These are phyloP conservation scores for Drosophila cognata DNA, from an alignment of 2,888 invertebrate species.

Conservation along the genomic window DNA sequence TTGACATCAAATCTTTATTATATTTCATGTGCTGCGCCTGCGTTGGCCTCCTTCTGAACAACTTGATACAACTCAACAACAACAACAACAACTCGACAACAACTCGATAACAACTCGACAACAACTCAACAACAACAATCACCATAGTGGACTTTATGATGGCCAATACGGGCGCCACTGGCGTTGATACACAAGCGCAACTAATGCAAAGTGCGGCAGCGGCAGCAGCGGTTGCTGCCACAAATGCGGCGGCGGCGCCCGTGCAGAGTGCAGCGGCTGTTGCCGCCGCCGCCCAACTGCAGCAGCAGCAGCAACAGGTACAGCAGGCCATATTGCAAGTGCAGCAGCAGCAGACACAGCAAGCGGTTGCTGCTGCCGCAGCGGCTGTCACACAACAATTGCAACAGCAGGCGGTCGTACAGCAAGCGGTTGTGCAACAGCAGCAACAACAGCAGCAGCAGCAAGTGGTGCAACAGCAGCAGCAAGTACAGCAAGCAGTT, in stretches of 20 bases:
- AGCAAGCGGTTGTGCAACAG: conserved; percentile 68
- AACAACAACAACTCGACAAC: conserved; percentile 15
- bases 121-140: conserved; percentile 20
- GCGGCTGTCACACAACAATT: conserved; percentile 80
- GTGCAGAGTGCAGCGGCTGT: conserved; percentile 79
- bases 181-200: conserved; percentile 81
- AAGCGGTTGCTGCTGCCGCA: conserved; percentile 79
- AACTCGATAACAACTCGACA: conserved; percentile 14
- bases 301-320: conserved; percentile 83
- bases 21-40: conserved; percentile 64
- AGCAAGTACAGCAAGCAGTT: conserved; percentile 80
- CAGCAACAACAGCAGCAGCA: conserved; percentile 70
- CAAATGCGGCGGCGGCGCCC: conserved; percentile 75
- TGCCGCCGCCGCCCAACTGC: conserved; percentile 79
- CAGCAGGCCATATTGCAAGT: conserved; percentile 84
- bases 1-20: conserved; percentile 70
- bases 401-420: conserved; percentile 81
- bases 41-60: conserved; percentile 57
- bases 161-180: conserved; percentile 83
- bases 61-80: conserved; percentile 18
- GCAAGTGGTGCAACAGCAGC: conserved; percentile 82
- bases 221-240: conserved; percentile 81
- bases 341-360: conserved; percentile 84
- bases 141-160: conserved; percentile 83
- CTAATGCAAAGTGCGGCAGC: conserved; percentile 80